These are phyloP conservation scores for Metallyticus violacea DNA, from an alignment of 2,888 invertebrate species.

Conservation along the genomic window DNA sequence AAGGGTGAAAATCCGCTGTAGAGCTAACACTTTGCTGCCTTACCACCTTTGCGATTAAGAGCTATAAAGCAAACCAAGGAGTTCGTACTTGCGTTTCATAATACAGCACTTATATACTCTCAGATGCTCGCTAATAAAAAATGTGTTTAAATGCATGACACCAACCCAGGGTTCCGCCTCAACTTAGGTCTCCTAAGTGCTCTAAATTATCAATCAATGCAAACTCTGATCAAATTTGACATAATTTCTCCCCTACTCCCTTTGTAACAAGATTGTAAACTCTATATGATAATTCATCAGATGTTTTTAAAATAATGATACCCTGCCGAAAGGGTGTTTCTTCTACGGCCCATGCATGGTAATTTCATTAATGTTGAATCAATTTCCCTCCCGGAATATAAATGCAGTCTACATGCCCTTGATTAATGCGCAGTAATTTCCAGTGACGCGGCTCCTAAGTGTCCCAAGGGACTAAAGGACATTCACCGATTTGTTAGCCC, in stretches of 20 bases:
- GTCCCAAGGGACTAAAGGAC: background rate
- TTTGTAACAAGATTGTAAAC: slow-evolving; percentile 19
- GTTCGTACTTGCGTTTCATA: background rate
- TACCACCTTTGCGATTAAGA: background rate
- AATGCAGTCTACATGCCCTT: background rate
- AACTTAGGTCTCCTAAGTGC: background rate
- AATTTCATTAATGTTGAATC: background rate
- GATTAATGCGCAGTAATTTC: background rate
- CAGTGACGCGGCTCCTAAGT: background rate
- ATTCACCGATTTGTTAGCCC: background rate
- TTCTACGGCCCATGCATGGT: background rate
- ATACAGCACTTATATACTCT: background rate
- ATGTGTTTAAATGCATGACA: background rate
- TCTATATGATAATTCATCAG: background rate
- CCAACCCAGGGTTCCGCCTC: background rate
- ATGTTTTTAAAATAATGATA: slow-evolving; percentile 11
- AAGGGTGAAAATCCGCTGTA: background rate
- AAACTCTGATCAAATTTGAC: slow-evolving; percentile 18
- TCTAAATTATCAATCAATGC: slow-evolving; percentile 21
- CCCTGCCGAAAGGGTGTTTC: background rate
- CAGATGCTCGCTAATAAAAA: background rate
- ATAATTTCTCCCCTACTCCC: slow-evolving; percentile 4
- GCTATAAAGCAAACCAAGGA: background rate
- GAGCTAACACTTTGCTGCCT: background rate
- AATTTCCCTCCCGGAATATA: background rate